These are phyloP conservation scores for Halocaridina rubra DNA, from an alignment of 2,888 invertebrate species.

Conservation along the genomic window DNA sequence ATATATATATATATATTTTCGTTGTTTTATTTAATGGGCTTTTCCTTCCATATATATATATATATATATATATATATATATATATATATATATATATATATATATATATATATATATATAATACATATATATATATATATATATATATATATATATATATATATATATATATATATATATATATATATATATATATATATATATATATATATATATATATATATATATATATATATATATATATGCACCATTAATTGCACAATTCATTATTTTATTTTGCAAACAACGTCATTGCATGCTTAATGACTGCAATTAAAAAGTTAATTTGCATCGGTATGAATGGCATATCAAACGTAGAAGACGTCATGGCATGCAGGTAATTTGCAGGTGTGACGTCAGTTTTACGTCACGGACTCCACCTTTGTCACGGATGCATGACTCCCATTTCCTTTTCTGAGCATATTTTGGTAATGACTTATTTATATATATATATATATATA, in stretches of 20 bases:
- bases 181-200: conserved; percentile 19
- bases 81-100: conserved; percentile 29
- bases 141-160: not conserved
- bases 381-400: not conserved
- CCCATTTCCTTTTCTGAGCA: not conserved
- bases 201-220: conserved; percentile 22
- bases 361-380: not conserved
- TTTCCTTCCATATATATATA: too few relatives aligned
- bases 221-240: conserved; percentile 28
- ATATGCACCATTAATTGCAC: not conserved
- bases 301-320: too few relatives aligned
- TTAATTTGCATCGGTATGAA: not conserved
- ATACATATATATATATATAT: not conserved
- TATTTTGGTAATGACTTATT: not conserved
- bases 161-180: not conserved
- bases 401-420: not conserved
- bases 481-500: not conserved
- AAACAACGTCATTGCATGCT: too few relatives aligned
- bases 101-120: conserved; percentile 2
- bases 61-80: conserved; percentile 14
- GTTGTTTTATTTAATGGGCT: too few relatives aligned
- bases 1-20: too few relatives aligned
- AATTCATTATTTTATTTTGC: not conserved
- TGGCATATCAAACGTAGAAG: not conserved
- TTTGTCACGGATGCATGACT: not conserved